Evolutionary conservation across 2,888 invertebrate genomes (phyloP), one percentile per base, ranked within the genome.

Genomic region (Perizoma flavofasciatum): DNA sequence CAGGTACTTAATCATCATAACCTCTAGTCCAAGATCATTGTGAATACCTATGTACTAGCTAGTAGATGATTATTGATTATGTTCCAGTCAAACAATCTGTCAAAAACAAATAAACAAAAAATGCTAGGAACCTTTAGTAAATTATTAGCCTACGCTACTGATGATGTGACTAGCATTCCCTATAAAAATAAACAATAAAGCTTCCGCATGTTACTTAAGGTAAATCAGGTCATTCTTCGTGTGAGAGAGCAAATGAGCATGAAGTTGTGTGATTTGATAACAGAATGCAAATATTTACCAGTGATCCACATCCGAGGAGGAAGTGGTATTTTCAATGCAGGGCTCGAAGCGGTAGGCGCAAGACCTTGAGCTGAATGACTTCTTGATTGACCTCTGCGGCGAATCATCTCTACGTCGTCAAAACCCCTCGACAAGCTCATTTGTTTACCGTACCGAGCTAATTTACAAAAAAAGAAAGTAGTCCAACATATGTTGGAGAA

Each of bases 291-390:
- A 66, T 55, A 68, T 71, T 82, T 75, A 90, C 92, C 92, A 83
- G 91, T 89, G 62, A 89, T 86, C 89, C 89, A 91, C 71, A 88
- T 78, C 75, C 89, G 86, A 71, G 92, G 92, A 66, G 92, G 92
- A 74, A 92, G 82, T 75, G 92, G 92, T 83, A 92, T 89, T 83
- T 89, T 92, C 81, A 90, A 82, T 51, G 84, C 77, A 71, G 89
- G 79, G 76, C 83, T 88, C 62, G 81, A 79, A 71, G 83, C 66
- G 68, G 78, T 77, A 71, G 78, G 79, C 40, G 83, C 74, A 59
- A 89, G 82, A 75, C 87, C 89, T 85, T 92, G 91, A 69, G 85
- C 88, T 54, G 92, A 92, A 75, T 82, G 87, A 79, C 92, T 90
- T 74, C 92, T 81, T 35, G 73, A 65, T 71, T 22, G 22, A 22